Conservation (phyloP, 2,113 vertebrate genomes). For the Speoplatyrhinus poulsoni region DNA sequence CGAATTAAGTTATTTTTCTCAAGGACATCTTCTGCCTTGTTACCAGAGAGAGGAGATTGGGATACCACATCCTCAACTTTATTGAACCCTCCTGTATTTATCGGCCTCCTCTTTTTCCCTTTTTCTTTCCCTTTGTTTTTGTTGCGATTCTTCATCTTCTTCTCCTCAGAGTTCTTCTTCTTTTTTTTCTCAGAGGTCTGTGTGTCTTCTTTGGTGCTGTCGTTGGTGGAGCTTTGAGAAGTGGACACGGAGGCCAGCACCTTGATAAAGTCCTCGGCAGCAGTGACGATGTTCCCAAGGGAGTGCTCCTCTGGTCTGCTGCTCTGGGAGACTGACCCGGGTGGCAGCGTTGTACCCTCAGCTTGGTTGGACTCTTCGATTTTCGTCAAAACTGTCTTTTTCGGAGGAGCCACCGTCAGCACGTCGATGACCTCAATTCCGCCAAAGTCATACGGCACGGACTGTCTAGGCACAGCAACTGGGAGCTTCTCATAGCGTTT, state of each 20-base stretch:
- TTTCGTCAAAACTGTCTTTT: slow-evolving; percentile 26
- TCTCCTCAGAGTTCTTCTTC: slow-evolving; percentile 55
- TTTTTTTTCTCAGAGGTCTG: slow-evolving; percentile 61
- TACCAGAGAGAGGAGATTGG: slow-evolving; percentile 34
- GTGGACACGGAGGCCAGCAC: slow-evolving; percentile 80
- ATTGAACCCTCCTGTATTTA: slow-evolving; percentile 39
- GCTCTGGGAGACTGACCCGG: slow-evolving; percentile 26
- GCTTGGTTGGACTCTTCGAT: slow-evolving; percentile 33
- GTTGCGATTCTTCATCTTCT: slow-evolving; percentile 71
- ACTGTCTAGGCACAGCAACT: slow-evolving; percentile 80
- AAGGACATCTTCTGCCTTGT: slow-evolving; percentile 48
- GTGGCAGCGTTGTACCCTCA: slow-evolving; percentile 51
- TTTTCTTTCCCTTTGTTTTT: slow-evolving; percentile 75
- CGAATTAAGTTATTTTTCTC: slow-evolving; percentile 42
- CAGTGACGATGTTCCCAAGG: slow-evolving; percentile 55
- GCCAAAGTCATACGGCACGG: slow-evolving; percentile 83
- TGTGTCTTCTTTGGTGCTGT: slow-evolving; percentile 56
- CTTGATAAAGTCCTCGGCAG: slow-evolving; percentile 81
- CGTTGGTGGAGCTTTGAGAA: slow-evolving; percentile 65
- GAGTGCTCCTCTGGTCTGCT: slow-evolving; percentile 59
- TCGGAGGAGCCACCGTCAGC: slow-evolving; percentile 56
- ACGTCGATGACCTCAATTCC: slow-evolving; percentile 81
- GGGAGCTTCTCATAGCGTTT: slow-evolving; percentile 82
- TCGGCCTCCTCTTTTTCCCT: slow-evolving; percentile 71
- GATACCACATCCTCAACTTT: slow-evolving; percentile 21